Percentiles rank a stretch among this genome's conserved stretches.
These are phyloP conservation scores for Pristionchus mayeri DNA, from an alignment of 2,888 invertebrate genomes.

Conservation along the genomic window DNA sequence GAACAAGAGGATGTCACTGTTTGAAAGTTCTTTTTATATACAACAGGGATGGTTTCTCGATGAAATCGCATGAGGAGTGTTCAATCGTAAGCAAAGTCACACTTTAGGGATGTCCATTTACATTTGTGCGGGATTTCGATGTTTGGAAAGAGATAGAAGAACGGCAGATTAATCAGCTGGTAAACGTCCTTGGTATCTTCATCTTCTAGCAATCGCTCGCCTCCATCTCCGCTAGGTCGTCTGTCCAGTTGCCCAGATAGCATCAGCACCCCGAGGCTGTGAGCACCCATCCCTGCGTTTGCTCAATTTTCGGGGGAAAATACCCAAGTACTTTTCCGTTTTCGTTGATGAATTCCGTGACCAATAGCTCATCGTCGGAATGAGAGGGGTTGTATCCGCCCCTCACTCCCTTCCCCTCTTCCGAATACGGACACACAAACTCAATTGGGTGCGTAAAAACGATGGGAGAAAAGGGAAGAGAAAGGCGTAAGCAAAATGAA, in stretches of 20 bases:
- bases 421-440: conserved; percentile 38
- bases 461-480: not conserved
- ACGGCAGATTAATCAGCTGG: not conserved
- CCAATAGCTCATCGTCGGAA: not conserved
- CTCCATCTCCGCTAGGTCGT: not conserved
- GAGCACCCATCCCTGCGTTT: not conserved
- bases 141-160: not conserved
- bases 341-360: conserved; percentile 3
- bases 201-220: not conserved
- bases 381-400: not conserved
- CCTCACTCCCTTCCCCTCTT: not conserved
- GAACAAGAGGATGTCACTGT: not conserved
- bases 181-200: not conserved
- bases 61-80: too few relatives aligned
- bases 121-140: not conserved
- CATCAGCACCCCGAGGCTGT: not conserved
- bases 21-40: too few relatives aligned
- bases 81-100: too few relatives aligned
- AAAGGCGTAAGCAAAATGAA: conserved; percentile 31
- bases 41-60: too few relatives aligned
- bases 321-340: not conserved
- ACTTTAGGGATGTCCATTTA: too few relatives aligned
- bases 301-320: not conserved
- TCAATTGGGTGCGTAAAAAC: conserved; percentile 41
- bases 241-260: not conserved